A percentile compares a stretch with the other conserved stretches of the same genome.
Evolutionary conservation across 2,888 invertebrate genomes (phyloP).

Genomic region (Plagodis pulveraria): DNA sequence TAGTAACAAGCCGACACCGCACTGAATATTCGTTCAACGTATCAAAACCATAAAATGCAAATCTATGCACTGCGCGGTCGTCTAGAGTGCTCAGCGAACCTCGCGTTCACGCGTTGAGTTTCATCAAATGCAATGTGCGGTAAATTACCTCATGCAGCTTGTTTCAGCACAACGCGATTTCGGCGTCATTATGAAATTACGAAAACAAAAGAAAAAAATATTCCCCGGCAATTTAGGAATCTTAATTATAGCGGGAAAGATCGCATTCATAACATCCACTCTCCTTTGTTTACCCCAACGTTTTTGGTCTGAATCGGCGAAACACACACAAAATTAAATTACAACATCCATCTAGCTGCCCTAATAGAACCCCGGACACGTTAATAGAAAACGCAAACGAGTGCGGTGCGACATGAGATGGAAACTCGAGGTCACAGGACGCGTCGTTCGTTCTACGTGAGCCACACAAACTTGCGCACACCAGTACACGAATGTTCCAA

Average conservation of each 20-base stretch:
- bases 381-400: conserved; percentile 79
- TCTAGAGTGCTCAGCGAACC: conserved; percentile 72
- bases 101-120: conserved; percentile 58
- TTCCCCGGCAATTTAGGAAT: not conserved
- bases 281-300: conserved; percentile 34
- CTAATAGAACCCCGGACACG: conserved; percentile 72
- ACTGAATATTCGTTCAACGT: conserved; percentile 82
- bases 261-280: conserved; percentile 22
- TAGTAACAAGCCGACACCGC: conserved; percentile 68
- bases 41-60: conserved; percentile 84
- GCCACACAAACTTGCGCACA: conserved; percentile 49
- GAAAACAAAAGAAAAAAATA: too few relatives aligned
- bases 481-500: conserved; percentile 62
- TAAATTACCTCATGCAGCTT: conserved; percentile 49
- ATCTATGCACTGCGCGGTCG: conserved; percentile 82
- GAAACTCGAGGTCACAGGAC: conserved; percentile 62
- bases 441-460: conserved; percentile 45
- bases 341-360: conserved; percentile 69
- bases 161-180: too few relatives aligned
- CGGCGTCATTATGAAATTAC: too few relatives aligned
- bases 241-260: conserved; percentile 21
- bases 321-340: conserved; percentile 69
- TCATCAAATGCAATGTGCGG: conserved; percentile 76
- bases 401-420: conserved; percentile 66
- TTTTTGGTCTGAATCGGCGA: conserved; percentile 52